Conservation (phyloP, 2,113 vertebrate genomes). For the Tenebrosternarchus preto region DNA sequence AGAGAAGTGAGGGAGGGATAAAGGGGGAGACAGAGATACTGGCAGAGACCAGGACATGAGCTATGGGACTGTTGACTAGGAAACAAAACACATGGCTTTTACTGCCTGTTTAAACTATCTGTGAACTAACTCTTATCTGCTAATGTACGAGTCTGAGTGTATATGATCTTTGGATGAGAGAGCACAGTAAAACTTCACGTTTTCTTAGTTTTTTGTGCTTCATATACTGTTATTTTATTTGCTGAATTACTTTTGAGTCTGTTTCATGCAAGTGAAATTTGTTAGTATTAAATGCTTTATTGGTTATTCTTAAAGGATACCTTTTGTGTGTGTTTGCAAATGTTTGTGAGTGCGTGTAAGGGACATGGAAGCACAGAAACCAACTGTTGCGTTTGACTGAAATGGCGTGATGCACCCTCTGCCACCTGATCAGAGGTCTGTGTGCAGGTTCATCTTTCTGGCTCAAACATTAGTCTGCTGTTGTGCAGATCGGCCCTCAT, state of each 20-base stretch:
- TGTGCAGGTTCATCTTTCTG: neutral
- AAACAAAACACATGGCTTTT: slow-evolving; percentile 18
- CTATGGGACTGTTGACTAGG: slow-evolving; percentile 1
- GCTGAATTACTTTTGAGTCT: slow-evolving; percentile 3
- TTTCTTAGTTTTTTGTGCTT: neutral
- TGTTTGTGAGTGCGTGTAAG: neutral
- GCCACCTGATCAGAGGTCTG: neutral
- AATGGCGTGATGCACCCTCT: neutral
- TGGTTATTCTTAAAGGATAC: neutral
- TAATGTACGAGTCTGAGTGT: neutral
- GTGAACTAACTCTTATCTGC: slow-evolving; percentile 8
- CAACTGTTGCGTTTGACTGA: neutral
- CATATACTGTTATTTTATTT: slow-evolving; percentile 17
- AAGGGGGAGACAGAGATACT: slow-evolving; percentile 12
- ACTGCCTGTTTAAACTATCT: slow-evolving; percentile 5
- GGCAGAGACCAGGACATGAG: neutral
- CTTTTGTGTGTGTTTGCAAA: neutral
- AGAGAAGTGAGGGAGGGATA: neutral
- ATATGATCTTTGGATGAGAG: neutral
- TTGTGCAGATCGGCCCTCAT: slow-evolving; percentile 9
- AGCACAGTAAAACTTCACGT: neutral
- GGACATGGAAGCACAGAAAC: neutral
- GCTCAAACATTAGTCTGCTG: neutral
- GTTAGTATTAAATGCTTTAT: slow-evolving; percentile 1
- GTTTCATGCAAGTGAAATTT: neutral